Conservation (phyloP, 2,888 invertebrate species). For the Scrobipalpa atriplicella region DNA sequence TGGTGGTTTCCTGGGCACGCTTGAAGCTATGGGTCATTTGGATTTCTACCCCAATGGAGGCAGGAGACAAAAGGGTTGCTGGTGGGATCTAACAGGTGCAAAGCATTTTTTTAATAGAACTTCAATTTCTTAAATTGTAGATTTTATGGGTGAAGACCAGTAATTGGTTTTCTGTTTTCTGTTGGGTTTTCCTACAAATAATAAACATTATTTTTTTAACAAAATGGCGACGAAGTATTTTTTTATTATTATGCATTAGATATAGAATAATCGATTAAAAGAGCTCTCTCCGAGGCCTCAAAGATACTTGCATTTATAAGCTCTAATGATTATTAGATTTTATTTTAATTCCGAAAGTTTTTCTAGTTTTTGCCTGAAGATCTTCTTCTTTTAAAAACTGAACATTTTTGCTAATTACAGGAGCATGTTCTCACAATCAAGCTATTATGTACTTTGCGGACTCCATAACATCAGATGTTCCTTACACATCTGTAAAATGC, state of each 20-base stretch:
- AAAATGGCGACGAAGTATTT: no score
- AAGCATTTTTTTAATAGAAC: not conserved
- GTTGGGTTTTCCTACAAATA: no score
- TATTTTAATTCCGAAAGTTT: not conserved
- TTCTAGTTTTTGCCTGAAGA: not conserved
- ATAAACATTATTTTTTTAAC: no score
- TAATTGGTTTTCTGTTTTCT: no score
- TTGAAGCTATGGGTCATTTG: conserved; percentile 59
- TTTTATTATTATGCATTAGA: no score
- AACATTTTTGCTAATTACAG: conserved; percentile 40
- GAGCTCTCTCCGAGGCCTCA: no score
- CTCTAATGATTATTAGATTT: no score
- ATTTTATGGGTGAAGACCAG: no score
- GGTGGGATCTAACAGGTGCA: conserved; percentile 13
- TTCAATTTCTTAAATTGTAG: not conserved
- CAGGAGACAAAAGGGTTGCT: conserved; percentile 59
- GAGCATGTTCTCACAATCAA: conserved; percentile 46
- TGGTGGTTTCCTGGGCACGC: conserved; percentile 62
- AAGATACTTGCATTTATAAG: no score
- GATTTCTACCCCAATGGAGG: conserved; percentile 74
- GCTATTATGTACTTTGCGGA: conserved; percentile 45
- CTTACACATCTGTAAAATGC: conserved; percentile 41
- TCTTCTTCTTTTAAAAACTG: not conserved
- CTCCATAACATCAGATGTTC: conserved; percentile 40
- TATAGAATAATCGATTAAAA: no score